These are phyloP conservation scores for Dasyprocta punctata DNA, from an alignment of 2,113 vertebrate species.

Conservation along the genomic window DNA sequence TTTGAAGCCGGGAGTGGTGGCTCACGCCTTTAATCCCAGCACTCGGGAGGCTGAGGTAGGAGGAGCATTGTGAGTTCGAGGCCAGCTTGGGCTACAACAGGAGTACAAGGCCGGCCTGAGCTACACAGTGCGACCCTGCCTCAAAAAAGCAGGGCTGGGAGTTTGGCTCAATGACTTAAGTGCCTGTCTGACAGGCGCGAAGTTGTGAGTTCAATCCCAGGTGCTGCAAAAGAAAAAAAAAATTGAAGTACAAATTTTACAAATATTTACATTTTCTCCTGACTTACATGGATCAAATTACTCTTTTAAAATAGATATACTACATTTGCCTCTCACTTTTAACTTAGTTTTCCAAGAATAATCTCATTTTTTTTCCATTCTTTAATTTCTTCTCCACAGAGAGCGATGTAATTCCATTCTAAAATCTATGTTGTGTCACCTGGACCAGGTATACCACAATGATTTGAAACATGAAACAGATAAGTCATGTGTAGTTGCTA, in stretches of 20 bases:
- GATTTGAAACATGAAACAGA: slow-evolving; percentile 54
- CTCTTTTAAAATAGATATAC: background rate
- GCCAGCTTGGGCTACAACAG: no score
- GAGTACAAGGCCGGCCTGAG: no score
- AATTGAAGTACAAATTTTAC: background rate
- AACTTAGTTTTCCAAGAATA: background rate
- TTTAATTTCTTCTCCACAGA: slow-evolving; percentile 21
- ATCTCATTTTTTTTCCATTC: background rate
- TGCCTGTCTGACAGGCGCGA: no score
- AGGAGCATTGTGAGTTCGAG: no score
- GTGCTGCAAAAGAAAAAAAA: no score
- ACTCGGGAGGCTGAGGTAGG: no score
- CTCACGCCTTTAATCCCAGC: no score
- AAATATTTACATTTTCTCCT: background rate
- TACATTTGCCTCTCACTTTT: background rate
- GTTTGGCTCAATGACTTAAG: no score
- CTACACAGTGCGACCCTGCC: no score
- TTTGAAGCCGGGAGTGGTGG: no score
- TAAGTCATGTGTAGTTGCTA: slow-evolving; percentile 68
- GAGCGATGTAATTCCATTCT: slow-evolving; percentile 1
- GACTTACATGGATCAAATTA: background rate
- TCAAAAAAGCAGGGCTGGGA: no score
- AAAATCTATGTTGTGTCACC: slow-evolving; percentile 56
- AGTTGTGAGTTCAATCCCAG: no score
- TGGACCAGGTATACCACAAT: slow-evolving; percentile 36